Base-by-base conservation (phyloP, 2,888 invertebrate genomes). In the Fragum fragum region DNA sequence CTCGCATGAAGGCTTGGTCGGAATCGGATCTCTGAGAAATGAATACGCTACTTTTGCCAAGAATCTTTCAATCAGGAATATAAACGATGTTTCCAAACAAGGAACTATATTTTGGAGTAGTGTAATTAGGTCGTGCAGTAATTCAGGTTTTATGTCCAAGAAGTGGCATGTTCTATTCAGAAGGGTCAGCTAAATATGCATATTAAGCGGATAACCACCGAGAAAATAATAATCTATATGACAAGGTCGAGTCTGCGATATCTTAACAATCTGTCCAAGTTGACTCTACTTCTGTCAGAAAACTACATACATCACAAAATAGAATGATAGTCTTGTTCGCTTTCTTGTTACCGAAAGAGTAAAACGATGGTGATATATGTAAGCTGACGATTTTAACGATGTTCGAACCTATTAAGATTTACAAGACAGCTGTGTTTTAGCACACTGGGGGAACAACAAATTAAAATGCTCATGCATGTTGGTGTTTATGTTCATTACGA, bases 91-190 rank as follows among this genome's bases (percentile, higher is more conserved):
- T 21, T 9, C 39, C 23, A n/a, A 36, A 26, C 66, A 66, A 23
- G 66, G 66, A n/a, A 66, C 26, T 23, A 28, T 42, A 18, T 21
- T n/a, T 57, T 66, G 42, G 11, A 23, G 36, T 6, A 66, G 39
- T 7, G 23, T 79, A 79, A 79, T 79, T 73, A 72, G 79, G 52
- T 18, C 36, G 52, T 21, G 77, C 69, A 72, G 79, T 85, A 79
- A 79, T 69, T 85, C 79, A 85, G 59, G 59, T 70, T 82, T 85
- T 85, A 81, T 74, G 81, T 42, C 71, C 72, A 42, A 23, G 55
- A 26, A 26, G 36, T 85, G 85, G 77, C 83, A 86, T 66, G 36
- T 77, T 81, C 73, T 73, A 83, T 85, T 85, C 85, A 82, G 72
- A 76, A 70, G 18, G 66, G 55, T 52, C 39, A 68, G 73, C 66